These are phyloP conservation scores for Hapalemur alaotrensis DNA, from an alignment of 2,797 vertebrate genomes.

Conservation along the genomic window DNA sequence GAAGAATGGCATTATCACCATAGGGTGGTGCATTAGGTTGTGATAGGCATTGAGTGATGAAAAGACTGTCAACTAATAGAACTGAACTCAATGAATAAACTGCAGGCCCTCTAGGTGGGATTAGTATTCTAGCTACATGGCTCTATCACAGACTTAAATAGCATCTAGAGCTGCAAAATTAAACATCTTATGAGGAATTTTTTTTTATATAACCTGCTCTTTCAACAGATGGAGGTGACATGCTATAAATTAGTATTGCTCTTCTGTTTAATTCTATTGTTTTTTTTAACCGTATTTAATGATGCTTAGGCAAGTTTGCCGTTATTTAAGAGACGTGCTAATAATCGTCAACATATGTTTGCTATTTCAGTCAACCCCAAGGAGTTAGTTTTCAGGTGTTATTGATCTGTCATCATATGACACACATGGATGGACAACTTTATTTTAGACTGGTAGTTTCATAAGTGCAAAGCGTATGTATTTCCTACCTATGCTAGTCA, in stretches of 20 bases:
- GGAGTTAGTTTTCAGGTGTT: slow-evolving; percentile 3
- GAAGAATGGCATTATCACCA: neutral
- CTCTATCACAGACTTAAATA: neutral
- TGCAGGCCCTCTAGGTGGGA: neutral
- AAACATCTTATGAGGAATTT: neutral
- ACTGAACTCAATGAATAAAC: neutral
- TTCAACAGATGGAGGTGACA: neutral
- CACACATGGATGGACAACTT: neutral
- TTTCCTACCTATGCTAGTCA: neutral
- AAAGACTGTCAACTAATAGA: neutral
- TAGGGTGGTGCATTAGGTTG: neutral
- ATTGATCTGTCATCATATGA: neutral
- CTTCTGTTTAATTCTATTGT: neutral
- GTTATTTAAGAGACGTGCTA: slow-evolving; percentile 10
- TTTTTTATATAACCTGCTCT: neutral
- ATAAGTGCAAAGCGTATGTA: neutral
- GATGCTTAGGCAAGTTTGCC: neutral
- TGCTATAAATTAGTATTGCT: slow-evolving; percentile 7
- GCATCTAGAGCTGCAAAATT: neutral
- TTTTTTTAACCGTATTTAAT: neutral
- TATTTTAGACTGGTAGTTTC: neutral
- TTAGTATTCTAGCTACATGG: neutral
- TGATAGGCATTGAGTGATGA: neutral
- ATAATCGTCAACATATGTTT: slow-evolving; percentile 29
- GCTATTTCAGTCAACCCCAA: neutral